These are phyloP conservation scores for Eristalinus sepulchralis DNA, from an alignment of 2,888 invertebrate genomes.

Conservation along the genomic window DNA sequence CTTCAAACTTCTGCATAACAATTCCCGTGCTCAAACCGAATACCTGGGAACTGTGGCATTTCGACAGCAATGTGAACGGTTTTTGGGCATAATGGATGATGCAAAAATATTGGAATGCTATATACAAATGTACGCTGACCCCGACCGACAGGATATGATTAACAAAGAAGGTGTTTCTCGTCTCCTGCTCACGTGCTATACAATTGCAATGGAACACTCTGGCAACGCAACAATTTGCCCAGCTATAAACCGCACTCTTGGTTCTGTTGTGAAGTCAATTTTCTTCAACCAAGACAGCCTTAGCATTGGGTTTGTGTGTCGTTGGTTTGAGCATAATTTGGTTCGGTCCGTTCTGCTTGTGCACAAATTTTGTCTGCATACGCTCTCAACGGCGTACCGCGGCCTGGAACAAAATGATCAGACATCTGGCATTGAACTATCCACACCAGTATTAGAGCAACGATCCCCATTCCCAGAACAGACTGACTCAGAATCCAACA, in stretches of 20 bases:
- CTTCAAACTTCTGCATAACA: constrained; percentile 84
- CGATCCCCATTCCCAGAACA: constrained; percentile 80
- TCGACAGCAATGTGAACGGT: constrained; percentile 87
- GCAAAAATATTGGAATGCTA: constrained; percentile 85
- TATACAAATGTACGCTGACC: constrained; percentile 85
- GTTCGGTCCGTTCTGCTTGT: constrained; percentile 88
- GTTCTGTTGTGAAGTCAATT: constrained; percentile 89
- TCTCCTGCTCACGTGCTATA: constrained; percentile 88
- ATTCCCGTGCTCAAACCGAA: constrained; percentile 83
- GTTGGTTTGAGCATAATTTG: constrained; percentile 91
- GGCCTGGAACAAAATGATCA: constrained; percentile 80
- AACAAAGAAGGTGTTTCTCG: constrained; percentile 85
- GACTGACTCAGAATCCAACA: constrained; percentile 74
- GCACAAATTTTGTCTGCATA: constrained; percentile 84
- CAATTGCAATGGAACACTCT: constrained; percentile 90
- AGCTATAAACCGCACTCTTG: constrained; percentile 86
- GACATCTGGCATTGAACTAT: constrained; percentile 85
- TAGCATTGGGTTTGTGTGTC: constrained; percentile 88
- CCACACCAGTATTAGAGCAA: constrained; percentile 88
- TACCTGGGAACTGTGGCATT: constrained; percentile 86
- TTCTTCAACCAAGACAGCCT: constrained; percentile 90
- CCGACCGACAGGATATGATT: constrained; percentile 83
- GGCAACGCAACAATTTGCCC: constrained; percentile 85
- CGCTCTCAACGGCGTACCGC: constrained; percentile 83
- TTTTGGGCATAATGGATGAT: constrained; percentile 84